Base-by-base conservation (phyloP, 2,113 vertebrate species). In the Dicentrarchus labrax region DNA sequence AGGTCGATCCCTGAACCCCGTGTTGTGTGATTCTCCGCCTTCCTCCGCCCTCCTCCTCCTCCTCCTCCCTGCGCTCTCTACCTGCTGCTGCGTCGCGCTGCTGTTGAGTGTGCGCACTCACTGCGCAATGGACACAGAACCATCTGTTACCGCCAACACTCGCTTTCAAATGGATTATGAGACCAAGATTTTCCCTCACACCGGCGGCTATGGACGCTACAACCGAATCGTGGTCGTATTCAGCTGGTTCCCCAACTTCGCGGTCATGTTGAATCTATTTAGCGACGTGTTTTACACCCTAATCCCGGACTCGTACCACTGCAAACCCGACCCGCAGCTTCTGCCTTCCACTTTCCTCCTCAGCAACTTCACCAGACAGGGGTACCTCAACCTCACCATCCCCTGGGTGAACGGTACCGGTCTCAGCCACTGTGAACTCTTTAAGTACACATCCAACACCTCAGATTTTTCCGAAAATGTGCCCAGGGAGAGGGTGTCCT, bases 231-330 rank as follows among this genome's bases (percentile, higher is more conserved):
- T 95, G 53, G 94, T 95, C 0, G 72, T 92, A 0, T 96, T 95
- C 79, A 95, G 93, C 59, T 96, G 96, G 95, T 89, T 96, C n/a
- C 96, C 96, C 0, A 92, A 91, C 89, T 92, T 96, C 64, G 95
- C 91, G 0, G 93, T 96, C 81, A 95, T 94, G 48, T 67, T 97
- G 56, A 95, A 95, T 6, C 86, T 96, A 13, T 93, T 95, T 64
- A 94, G 93, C 54, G 93, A 96, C 84, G 66, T 94, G 13, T 95
- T 96, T 16, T 95, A 92, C 86, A 94, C 92, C 0, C 73, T 91
- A 5, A 85, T 89, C 6, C 96, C 96, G 4, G 93, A 95, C 38
- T 78, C 85, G 0, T 96, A 95, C 86, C 95, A 94, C 91, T 96
- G 97, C 88, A 93, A 69, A 5, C 91, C 94, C 4, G 96, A 96